Conservation (phyloP, 1,140 invertebrate genomes). For the Saccostrea glomerata region DNA sequence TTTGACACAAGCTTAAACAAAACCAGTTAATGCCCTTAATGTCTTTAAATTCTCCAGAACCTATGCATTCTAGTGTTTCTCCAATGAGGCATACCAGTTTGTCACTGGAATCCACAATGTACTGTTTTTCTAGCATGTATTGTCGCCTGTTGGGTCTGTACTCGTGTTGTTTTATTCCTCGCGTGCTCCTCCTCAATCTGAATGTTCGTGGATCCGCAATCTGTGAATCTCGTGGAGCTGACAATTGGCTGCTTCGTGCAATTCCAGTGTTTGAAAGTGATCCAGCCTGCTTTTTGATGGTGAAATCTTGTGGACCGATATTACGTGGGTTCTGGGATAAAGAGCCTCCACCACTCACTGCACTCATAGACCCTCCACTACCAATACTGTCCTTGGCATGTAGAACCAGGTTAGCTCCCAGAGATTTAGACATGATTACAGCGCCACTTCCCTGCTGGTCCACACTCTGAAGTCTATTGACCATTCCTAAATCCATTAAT, state of each 20-base stretch:
- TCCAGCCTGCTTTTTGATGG: neutral
- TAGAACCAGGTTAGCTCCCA: constrained; percentile 2
- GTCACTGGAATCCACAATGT: neutral
- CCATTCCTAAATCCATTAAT: neutral
- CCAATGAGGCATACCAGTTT: neutral
- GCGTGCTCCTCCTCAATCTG: neutral
- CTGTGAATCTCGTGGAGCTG: neutral
- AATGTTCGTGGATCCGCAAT: neutral
- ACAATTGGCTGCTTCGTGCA: neutral
- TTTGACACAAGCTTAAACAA: constrained; percentile 15
- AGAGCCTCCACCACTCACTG: neutral
- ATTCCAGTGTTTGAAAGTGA: neutral
- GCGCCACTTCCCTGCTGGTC: neutral
- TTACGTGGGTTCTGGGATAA: neutral
- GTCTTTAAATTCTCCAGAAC: constrained; percentile 5
- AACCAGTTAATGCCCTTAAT: constrained; percentile 7
- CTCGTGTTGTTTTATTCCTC: neutral
- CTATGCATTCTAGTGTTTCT: neutral
- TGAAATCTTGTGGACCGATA: neutral
- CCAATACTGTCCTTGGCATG: constrained; percentile 4
- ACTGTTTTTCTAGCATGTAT: neutral
- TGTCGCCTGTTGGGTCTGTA: neutral
- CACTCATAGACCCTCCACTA: neutral
- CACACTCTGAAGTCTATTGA: neutral
- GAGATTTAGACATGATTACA: constrained; percentile 23